These are phyloP conservation scores for Cremastobaeus sp. DNA, from an alignment of 2,888 invertebrate genomes.

Conservation along the genomic window DNA sequence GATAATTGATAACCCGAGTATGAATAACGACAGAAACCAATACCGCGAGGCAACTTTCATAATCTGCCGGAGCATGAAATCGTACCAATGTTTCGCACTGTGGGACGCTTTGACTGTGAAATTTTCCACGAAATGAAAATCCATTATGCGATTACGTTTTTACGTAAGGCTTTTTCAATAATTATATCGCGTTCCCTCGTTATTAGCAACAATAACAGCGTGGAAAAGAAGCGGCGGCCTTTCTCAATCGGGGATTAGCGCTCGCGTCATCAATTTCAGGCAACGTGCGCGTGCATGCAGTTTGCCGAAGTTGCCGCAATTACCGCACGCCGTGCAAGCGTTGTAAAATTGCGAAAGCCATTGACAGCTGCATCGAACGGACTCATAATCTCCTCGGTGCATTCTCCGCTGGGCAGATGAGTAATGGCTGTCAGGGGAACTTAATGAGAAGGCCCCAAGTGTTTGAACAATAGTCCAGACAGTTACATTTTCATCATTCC, in stretches of 20 bases:
- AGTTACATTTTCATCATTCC: slow-evolving; percentile 41
- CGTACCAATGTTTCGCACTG: slow-evolving; percentile 4
- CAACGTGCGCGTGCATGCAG: too few relatives aligned
- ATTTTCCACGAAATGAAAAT: slow-evolving; percentile 14
- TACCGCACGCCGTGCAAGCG: too few relatives aligned
- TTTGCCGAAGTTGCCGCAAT: too few relatives aligned
- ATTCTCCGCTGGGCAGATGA: slow-evolving; percentile 28
- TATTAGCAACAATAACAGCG: too few relatives aligned
- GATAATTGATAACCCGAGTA: too few relatives aligned
- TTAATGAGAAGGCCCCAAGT: slow-evolving; percentile 42
- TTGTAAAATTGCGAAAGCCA: slow-evolving; percentile 28
- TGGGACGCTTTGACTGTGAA: slow-evolving; percentile 5
- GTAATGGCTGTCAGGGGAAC: slow-evolving; percentile 49
- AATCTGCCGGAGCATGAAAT: slow-evolving; percentile 26
- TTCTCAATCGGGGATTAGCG: too few relatives aligned
- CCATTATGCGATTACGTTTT: slow-evolving; percentile 2
- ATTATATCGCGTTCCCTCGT: too few relatives aligned
- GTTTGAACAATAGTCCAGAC: slow-evolving; percentile 33
- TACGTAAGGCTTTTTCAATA: too few relatives aligned
- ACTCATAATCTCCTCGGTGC: slow-evolving; percentile 17
- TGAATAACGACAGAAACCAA: too few relatives aligned
- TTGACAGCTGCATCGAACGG: slow-evolving; percentile 41
- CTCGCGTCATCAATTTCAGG: too few relatives aligned
- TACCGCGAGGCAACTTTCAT: too few relatives aligned
- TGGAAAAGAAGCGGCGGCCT: too few relatives aligned